Evolutionary conservation across 2,888 invertebrate genomes (phyloP), one percentile per base, ranked within the genome.

Genomic region (Campoplex nolae): DNA sequence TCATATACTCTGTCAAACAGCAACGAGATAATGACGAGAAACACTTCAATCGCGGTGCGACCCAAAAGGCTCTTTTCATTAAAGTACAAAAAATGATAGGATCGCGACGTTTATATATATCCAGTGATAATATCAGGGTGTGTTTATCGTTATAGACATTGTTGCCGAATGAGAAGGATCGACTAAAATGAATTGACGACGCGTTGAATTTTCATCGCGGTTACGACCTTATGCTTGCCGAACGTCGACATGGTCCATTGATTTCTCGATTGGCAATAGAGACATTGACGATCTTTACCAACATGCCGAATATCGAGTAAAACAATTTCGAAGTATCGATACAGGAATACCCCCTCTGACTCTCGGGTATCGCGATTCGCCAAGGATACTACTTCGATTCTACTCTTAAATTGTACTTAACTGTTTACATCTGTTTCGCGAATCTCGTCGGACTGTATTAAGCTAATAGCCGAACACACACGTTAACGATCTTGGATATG

Each of bases 391-490:
- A 86, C 83, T 83, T 74, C 35, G 84, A 80, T 51, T 83, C 70
- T 45, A 71, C 68, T 51, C 28, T 42, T 42, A 38, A 48, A 35
- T 51, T 84, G 68, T 70, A 76, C 38, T 76, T 76, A 51, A 83
- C 84, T 70, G 80, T 77, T 23, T 85, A 85, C 86, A 88, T 89
- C 84, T 89, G 86, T 89, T 86, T 85, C 74, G 86, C 75, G 73
- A 84, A 87, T 86, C 23, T 23, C 80, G 84, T 86, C 71, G 75
- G 80, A 70, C 82, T 67, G 81, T 81, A 84, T 86, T 86, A 83
- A 88, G 84, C 88, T 88, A 88, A 88, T 87, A 85, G 85, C 45
- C 70, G 85, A 88, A 88, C 88, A 88, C 86, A 88, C 86, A 88
- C 88, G 88, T 88, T 89, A 88, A 89, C 88, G 88, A 88, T 87